phyloP scores from a whole-genome alignment of 2,113 vertebrate species.

The Salvelinus alpinus region DNA sequence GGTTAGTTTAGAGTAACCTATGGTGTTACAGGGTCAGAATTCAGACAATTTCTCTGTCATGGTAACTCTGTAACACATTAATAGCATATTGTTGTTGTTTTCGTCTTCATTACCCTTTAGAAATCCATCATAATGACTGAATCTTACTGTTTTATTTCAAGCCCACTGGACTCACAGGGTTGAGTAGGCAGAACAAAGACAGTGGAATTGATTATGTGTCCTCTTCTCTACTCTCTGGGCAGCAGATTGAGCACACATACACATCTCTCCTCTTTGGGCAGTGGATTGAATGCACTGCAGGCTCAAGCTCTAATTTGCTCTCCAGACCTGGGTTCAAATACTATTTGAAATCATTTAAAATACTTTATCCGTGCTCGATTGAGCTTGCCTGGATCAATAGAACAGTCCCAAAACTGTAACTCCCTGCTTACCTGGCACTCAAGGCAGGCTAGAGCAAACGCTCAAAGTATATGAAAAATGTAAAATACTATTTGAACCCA shows the following conservation, averaged over 20 bases:
- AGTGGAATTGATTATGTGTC: slow-evolving; percentile 53
- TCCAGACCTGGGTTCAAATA: background rate
- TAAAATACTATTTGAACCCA: too few relatives aligned
- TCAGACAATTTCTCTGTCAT: slow-evolving; percentile 31
- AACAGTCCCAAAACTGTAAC: too few relatives aligned
- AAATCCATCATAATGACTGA: slow-evolving; percentile 49
- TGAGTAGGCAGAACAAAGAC: slow-evolving; percentile 55
- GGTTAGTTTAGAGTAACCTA: background rate
- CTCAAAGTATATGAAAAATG: too few relatives aligned
- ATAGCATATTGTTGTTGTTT: slow-evolving; percentile 24
- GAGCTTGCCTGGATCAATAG: too few relatives aligned
- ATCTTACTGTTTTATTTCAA: slow-evolving; percentile 55
- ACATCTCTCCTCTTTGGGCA: slow-evolving; percentile 11
- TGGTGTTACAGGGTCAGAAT: slow-evolving; percentile 3
- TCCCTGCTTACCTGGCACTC: too few relatives aligned
- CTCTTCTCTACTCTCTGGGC: slow-evolving; percentile 38
- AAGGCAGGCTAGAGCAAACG: too few relatives aligned
- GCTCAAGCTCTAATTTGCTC: slow-evolving; percentile 40
- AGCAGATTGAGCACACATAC: slow-evolving; percentile 16
- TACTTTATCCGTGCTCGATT: too few relatives aligned
- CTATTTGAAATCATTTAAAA: too few relatives aligned
- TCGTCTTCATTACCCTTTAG: slow-evolving; percentile 32
- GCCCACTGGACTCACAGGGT: slow-evolving; percentile 29
- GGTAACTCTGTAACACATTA: slow-evolving; percentile 31
- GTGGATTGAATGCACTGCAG: slow-evolving; percentile 18